Evolutionary conservation across 1,140 invertebrate species (phyloP).

Genomic region (Drosophila saltans): DNA sequence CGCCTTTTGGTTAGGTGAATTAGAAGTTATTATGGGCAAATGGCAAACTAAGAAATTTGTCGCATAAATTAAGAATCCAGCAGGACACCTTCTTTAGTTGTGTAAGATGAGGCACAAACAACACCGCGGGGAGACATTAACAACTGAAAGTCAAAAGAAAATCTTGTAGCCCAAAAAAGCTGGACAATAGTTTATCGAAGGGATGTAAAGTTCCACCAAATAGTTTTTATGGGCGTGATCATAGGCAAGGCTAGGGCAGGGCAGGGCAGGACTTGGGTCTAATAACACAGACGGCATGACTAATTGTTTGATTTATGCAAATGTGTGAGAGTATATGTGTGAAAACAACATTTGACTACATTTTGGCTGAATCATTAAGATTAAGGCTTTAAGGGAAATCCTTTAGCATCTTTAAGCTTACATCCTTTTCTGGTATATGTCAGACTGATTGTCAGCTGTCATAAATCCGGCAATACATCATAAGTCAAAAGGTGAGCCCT

Average conservation of each 20-base stretch:
- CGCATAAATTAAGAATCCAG: conserved; percentile 75
- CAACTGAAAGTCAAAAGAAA: conserved; percentile 42
- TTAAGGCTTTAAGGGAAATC: conserved; percentile 29
- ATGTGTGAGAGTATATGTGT: conserved; percentile 22
- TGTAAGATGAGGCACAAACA: conserved; percentile 73
- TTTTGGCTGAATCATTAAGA: conserved; percentile 42
- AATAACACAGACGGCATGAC: conserved; percentile 52
- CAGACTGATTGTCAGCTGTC: conserved; percentile 66
- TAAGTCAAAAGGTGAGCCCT: conserved; percentile 77
- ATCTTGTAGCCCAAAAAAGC: conserved; percentile 31
- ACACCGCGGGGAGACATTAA: conserved; percentile 75
- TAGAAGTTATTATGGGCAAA: conserved; percentile 76
- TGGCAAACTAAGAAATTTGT: conserved; percentile 71
- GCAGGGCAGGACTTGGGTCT: background rate
- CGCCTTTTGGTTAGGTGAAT: conserved; percentile 53
- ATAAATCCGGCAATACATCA: conserved; percentile 71
- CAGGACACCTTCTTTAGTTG: conserved; percentile 64
- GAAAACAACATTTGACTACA: background rate
- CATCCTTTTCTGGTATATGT: conserved; percentile 47
- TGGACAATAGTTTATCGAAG: conserved; percentile 54
- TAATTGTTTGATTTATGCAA: conserved; percentile 81
- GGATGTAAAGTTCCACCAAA: background rate
- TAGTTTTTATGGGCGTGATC: conserved; percentile 5
- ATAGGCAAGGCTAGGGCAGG: background rate
- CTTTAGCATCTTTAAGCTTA: conserved; percentile 25